Conservation (phyloP, 2,797 vertebrate genomes). For the Rhinatrema bivittatum region DNA sequence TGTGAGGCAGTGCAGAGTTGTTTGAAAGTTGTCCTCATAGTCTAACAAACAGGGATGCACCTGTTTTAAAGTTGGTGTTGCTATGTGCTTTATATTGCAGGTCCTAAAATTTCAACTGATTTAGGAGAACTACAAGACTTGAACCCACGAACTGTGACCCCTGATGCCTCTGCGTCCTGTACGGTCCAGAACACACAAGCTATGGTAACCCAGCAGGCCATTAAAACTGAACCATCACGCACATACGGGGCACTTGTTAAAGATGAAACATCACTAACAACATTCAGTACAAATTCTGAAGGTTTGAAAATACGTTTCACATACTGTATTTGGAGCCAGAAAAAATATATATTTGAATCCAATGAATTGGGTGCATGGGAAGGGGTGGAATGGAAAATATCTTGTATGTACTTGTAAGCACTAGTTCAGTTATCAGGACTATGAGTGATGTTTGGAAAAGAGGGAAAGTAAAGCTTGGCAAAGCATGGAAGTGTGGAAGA, state of each 20-base stretch:
- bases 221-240: conserved; percentile 64
- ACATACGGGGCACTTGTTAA: conserved; percentile 65
- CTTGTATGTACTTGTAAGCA: too few species aligned
- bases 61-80: too few species aligned
- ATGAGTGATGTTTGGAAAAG: too few species aligned
- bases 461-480: too few species aligned
- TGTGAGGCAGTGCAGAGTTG: too few species aligned
- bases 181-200: conserved; percentile 52
- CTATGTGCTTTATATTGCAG: conserved; percentile 31
- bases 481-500: too few species aligned
- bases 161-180: conserved; percentile 51
- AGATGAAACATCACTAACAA: conserved; percentile 63
- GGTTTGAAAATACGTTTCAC: conserved; percentile 58
- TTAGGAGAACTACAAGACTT: conserved; percentile 56
- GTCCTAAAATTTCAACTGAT: conserved; percentile 53
- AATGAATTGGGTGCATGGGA: too few species aligned
- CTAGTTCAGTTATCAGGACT: too few species aligned
- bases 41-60: too few species aligned
- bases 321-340: conserved; percentile 56
- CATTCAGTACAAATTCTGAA: conserved; percentile 62
- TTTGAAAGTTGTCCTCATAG: too few species aligned
- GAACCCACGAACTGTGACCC: conserved; percentile 53
- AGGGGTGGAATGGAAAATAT: too few species aligned
- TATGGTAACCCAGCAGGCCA: conserved; percentile 60
- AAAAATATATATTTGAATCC: conserved; percentile 45